Evolutionary conservation across 2,888 invertebrate species (phyloP).

Genomic region (Thyatira batis): DNA sequence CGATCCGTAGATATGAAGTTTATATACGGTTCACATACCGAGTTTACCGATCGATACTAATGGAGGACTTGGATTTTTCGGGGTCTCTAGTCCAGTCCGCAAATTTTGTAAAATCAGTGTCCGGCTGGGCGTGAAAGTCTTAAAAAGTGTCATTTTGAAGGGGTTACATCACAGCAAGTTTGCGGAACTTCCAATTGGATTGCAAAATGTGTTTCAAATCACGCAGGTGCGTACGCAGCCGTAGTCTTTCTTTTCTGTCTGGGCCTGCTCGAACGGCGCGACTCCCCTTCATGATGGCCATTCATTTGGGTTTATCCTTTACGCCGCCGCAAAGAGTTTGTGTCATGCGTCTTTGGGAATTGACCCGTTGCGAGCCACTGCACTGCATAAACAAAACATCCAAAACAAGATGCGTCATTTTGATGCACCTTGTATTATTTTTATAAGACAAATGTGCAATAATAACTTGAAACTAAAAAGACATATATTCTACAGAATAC

Average conservation of each 20-base stretch:
- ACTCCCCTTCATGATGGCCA: constrained; percentile 80
- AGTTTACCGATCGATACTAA: constrained; percentile 85
- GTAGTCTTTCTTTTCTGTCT: constrained; percentile 92
- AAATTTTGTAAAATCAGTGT: constrained; percentile 70
- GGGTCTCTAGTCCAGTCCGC: constrained; percentile 70
- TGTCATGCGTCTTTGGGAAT: constrained; percentile 74
- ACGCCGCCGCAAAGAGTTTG: constrained; percentile 81
- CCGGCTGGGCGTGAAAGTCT: constrained; percentile 64
- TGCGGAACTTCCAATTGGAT: constrained; percentile 69
- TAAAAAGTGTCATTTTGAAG: constrained; percentile 75
- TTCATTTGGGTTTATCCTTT: constrained; percentile 81
- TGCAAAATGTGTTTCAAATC: constrained; percentile 81
- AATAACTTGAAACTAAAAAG: constrained; percentile 5
- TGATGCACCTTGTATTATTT: constrained; percentile 20
- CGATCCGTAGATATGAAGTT: constrained; percentile 80
- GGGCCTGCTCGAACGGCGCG: constrained; percentile 92
- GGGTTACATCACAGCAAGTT: constrained; percentile 79
- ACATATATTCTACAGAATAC: background rate
- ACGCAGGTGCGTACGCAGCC: constrained; percentile 99
- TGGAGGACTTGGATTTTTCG: constrained; percentile 79
- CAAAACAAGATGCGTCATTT: constrained; percentile 56
- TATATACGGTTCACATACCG: constrained; percentile 66
- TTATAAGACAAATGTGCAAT: constrained; percentile 18
- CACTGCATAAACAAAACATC: constrained; percentile 71
- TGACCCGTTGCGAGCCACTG: constrained; percentile 62